phyloP scores from a whole-genome alignment of 92 coral and sea anemone genomes.

The Phenganax marumi region DNA sequence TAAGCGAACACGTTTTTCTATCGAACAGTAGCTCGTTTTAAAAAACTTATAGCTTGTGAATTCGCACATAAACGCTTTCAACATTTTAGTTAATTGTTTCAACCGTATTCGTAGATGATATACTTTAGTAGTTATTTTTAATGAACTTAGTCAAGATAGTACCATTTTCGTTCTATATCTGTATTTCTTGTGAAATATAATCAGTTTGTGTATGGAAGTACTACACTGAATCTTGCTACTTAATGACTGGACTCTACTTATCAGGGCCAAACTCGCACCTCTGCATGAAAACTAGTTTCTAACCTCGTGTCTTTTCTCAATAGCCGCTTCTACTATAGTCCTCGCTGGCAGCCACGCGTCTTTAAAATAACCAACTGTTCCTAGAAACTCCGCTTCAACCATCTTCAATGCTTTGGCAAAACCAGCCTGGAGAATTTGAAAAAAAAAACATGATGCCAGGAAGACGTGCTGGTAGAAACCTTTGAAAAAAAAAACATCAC shows the following conservation, averaged over 20 bases:
- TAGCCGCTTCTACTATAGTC: slow-evolving; percentile 71
- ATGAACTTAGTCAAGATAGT: too few relatives aligned
- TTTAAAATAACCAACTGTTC: slow-evolving; percentile 69
- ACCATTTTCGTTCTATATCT: too few relatives aligned
- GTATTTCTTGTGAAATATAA: too few relatives aligned
- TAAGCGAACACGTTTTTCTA: too few relatives aligned
- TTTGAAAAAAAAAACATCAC: background rate
- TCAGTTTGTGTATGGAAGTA: too few relatives aligned
- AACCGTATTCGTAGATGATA: too few relatives aligned
- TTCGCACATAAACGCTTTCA: too few relatives aligned
- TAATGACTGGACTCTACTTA: background rate
- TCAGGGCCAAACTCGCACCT: slow-evolving; percentile 6
- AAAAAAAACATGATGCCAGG: background rate
- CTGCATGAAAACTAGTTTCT: background rate
- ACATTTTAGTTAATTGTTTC: too few relatives aligned
- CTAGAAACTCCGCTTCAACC: slow-evolving; percentile 78
- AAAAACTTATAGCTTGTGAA: too few relatives aligned
- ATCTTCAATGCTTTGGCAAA: slow-evolving; percentile 78
- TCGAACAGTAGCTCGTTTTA: too few relatives aligned
- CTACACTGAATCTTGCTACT: too few relatives aligned
- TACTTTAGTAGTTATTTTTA: too few relatives aligned
- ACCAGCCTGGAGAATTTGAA: slow-evolving; percentile 58
- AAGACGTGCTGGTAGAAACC: background rate
- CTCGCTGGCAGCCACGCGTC: slow-evolving; percentile 95
- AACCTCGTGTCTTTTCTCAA: slow-evolving; percentile 75